Conservation (phyloP, 2,113 vertebrate species). For the Neofelis nebulosa region DNA sequence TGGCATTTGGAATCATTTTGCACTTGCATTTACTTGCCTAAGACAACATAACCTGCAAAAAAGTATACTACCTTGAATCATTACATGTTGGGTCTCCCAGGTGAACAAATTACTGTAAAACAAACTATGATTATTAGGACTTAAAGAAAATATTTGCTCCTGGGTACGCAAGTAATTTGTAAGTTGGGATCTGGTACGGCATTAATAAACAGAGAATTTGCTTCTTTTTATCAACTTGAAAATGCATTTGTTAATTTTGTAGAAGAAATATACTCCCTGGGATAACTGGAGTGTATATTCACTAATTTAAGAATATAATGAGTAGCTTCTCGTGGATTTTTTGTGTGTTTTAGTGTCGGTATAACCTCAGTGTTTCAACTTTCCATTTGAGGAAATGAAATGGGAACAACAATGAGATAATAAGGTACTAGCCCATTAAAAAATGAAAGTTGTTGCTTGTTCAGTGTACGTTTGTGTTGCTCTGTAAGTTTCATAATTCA, state of each 20-base stretch:
- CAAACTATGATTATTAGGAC: not conserved
- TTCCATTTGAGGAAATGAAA: not conserved
- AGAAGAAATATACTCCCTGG: not conserved
- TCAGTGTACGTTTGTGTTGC: not conserved
- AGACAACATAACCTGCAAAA: not conserved
- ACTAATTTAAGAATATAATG: not conserved
- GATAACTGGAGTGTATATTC: not conserved
- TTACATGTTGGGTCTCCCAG: not conserved
- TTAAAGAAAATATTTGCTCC: constrained; percentile 40
- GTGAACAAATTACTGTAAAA: not conserved
- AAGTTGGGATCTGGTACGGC: not conserved
- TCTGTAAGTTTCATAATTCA: not conserved
- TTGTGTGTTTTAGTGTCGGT: not conserved
- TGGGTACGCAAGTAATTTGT: not conserved
- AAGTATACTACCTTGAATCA: not conserved
- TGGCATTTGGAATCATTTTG: not conserved
- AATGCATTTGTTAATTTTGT: constrained; percentile 31
- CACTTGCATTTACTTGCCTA: constrained; percentile 1
- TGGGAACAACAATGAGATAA: not conserved
- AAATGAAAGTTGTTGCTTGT: not conserved
- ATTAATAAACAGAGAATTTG: constrained; percentile 36
- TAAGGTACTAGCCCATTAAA: not conserved
- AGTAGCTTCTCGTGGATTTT: not conserved
- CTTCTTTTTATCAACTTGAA: constrained; percentile 26
- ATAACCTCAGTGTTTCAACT: not conserved